Conservation (phyloP, 2,113 vertebrate genomes). For the Campylorhamphus procurvoides region DNA sequence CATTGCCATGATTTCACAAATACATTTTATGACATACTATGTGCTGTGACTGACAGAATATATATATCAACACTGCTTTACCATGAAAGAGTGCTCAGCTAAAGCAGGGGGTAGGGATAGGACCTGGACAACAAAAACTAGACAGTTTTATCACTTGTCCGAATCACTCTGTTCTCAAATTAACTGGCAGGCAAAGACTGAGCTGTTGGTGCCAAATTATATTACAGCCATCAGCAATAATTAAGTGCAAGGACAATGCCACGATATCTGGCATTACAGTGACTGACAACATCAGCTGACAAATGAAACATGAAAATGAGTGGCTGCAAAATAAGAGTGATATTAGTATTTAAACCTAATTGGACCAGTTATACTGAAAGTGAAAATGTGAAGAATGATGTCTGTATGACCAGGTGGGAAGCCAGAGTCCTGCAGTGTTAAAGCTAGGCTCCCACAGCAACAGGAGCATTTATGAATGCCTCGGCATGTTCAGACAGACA, state of each 20-base stretch:
- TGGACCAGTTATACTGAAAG: neutral
- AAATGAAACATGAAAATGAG: neutral
- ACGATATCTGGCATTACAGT: neutral
- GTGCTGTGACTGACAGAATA: neutral
- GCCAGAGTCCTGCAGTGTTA: neutral
- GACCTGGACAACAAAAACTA: neutral
- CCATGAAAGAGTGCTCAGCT: neutral
- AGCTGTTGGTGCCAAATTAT: constrained; percentile 10
- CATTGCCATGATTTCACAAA: neutral
- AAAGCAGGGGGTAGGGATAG: neutral
- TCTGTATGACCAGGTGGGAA: neutral
- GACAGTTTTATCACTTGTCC: neutral
- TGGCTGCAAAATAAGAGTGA: neutral
- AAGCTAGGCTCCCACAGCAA: neutral
- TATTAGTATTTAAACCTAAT: neutral
- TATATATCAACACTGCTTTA: neutral
- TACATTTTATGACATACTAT: neutral
- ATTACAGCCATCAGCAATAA: neutral
- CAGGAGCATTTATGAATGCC: neutral
- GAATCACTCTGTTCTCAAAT: constrained; percentile 22
- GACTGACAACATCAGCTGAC: neutral
- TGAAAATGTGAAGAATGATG: neutral
- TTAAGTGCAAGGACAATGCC: neutral
- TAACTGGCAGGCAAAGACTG: neutral
- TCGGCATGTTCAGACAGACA: neutral